A percentile compares a stretch with the other conserved stretches of the same genome.
These are phyloP conservation scores for Muscidifurax raptorellus DNA, from an alignment of 1,140 invertebrate species.

Conservation along the genomic window DNA sequence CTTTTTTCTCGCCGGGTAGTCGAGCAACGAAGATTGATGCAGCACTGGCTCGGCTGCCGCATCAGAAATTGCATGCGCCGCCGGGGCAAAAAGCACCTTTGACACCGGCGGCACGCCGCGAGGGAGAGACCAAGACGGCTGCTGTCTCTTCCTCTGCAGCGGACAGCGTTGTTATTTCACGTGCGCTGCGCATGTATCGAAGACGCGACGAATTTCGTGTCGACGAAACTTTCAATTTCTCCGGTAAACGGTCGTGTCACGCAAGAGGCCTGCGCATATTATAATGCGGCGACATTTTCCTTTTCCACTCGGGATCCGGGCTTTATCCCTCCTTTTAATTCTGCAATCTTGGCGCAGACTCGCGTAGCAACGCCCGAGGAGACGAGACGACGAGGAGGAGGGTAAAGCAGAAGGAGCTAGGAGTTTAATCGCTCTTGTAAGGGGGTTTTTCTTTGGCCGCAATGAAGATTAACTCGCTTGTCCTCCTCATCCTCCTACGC, in stretches of 20 bases:
- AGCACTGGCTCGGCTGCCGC: slow-evolving; percentile 56
- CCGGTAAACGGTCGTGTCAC: not conserved
- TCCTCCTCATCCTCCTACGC: not conserved
- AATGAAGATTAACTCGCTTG: slow-evolving; percentile 46
- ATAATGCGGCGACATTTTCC: not conserved
- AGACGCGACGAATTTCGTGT: not conserved
- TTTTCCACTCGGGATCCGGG: not conserved
- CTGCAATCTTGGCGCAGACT: not conserved
- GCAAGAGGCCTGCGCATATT: not conserved
- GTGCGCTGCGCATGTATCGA: slow-evolving; percentile 1
- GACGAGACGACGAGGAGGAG: slow-evolving; percentile 8
- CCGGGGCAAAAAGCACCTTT: slow-evolving; percentile 40
- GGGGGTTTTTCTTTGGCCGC: slow-evolving; percentile 36
- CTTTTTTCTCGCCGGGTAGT: slow-evolving; percentile 58
- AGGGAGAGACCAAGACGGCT: not conserved
- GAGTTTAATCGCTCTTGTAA: slow-evolving; percentile 41
- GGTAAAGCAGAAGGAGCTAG: not conserved
- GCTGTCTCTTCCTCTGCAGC: slow-evolving; percentile 5
- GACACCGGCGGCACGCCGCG: not conserved
- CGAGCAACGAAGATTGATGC: slow-evolving; percentile 69
- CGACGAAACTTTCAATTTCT: not conserved
- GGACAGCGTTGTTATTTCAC: too few relatives aligned
- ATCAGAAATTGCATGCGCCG: slow-evolving; percentile 62
- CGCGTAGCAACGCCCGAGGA: not conserved
- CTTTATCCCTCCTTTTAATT: slow-evolving; percentile 17